Evolutionary conservation across 1,140 invertebrate species (phyloP).

Genomic region (Camponotus pennsylvanicus): DNA sequence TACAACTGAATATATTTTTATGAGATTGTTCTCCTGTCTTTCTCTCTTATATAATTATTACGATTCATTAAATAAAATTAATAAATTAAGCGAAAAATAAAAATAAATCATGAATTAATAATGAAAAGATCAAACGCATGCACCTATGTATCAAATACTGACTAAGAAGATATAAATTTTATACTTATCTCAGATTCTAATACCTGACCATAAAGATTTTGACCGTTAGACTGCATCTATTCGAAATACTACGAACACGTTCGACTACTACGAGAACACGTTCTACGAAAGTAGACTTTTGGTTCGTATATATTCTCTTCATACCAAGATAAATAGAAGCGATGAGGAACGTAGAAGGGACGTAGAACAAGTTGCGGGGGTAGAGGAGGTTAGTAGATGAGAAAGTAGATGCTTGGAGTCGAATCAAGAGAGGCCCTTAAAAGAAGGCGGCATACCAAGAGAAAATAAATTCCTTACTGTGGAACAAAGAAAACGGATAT

Average conservation of each 20-base stretch:
- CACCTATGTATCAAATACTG: neutral
- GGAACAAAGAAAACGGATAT: conserved; percentile 29
- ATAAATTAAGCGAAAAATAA: no score
- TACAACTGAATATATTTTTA: neutral
- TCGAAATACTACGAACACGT: conserved; percentile 18
- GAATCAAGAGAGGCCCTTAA: conserved; percentile 43
- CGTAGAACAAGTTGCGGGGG: conserved; percentile 2
- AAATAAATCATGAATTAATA: no score
- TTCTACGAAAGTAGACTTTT: conserved; percentile 43
- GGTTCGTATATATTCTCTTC: conserved; percentile 46
- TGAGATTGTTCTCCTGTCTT: no score
- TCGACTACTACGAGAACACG: conserved; percentile 25
- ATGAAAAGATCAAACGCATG: neutral
- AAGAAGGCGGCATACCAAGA: conserved; percentile 3
- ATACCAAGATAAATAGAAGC: conserved; percentile 58
- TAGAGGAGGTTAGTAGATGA: conserved; percentile 14
- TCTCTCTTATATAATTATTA: no score
- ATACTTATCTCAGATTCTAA: neutral
- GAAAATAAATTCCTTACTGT: conserved; percentile 30
- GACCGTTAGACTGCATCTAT: conserved; percentile 28
- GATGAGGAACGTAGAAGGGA: conserved; percentile 1
- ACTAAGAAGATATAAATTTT: neutral
- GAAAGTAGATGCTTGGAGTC: neutral
- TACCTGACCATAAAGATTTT: conserved; percentile 1
- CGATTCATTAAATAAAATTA: no score